Conservation (phyloP, 2,888 invertebrate species). For the Mesorhabditis sp. region DNA sequence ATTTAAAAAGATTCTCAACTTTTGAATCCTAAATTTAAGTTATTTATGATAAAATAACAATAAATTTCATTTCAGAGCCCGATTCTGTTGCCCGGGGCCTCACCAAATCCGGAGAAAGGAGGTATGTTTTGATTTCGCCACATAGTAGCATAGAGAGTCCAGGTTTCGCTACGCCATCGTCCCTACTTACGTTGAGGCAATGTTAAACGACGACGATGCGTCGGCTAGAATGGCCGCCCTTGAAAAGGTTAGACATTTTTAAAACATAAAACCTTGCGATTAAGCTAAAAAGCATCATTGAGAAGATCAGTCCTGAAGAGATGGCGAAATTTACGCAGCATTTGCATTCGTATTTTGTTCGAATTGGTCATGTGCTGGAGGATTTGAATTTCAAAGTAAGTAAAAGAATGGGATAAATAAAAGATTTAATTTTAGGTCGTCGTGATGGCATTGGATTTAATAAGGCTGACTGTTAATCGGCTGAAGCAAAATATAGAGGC, state of each 20-base stretch:
- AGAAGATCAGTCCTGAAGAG: conserved; percentile 45
- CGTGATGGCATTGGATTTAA: conserved; percentile 62
- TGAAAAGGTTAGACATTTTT: conserved; percentile 24
- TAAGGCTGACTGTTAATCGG: conserved; percentile 61
- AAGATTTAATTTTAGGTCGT: conserved; percentile 51
- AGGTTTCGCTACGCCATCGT: conserved; percentile 59
- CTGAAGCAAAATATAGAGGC: conserved; percentile 53
- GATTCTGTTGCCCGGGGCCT: no score
- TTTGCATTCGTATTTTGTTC: conserved; percentile 68
- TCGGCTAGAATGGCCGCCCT: conserved; percentile 29
- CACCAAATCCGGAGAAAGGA: no score
- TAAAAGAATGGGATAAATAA: not conserved
- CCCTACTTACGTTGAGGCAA: conserved; percentile 60
- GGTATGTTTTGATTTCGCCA: no score
- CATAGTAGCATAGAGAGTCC: no score
- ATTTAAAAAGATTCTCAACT: no score
- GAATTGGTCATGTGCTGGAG: conserved; percentile 66
- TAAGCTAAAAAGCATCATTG: conserved; percentile 65
- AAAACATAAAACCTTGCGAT: conserved; percentile 7
- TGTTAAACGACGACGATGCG: conserved; percentile 65
- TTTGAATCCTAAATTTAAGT: no score
- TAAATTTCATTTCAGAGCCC: no score
- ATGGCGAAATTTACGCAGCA: conserved; percentile 65
- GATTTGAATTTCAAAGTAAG: conserved; percentile 66
- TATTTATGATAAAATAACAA: no score